These are phyloP conservation scores for Drosophila serrata DNA, from an alignment of 1,140 invertebrate genomes.

Conservation along the genomic window DNA sequence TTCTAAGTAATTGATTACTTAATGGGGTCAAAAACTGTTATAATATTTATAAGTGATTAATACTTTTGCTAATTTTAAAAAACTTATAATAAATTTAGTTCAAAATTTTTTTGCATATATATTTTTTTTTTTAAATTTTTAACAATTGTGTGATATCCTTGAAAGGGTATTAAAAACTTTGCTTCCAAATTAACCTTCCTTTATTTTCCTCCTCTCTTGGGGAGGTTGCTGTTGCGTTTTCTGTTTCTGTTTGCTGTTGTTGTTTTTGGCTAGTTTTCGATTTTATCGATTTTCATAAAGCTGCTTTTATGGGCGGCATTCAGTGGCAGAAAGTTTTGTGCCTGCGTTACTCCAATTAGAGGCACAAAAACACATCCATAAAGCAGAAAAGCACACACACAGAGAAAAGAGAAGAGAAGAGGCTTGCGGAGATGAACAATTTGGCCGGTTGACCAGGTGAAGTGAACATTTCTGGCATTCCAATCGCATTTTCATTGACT, in stretches of 20 bases:
- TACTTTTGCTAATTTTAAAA: no score
- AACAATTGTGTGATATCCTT: no score
- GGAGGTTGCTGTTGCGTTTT: constrained; percentile 52
- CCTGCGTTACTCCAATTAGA: constrained; percentile 67
- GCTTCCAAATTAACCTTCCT: neutral
- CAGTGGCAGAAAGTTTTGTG: constrained; percentile 52
- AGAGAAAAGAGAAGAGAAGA: neutral
- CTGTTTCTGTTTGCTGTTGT: constrained; percentile 27
- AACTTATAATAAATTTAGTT: no score
- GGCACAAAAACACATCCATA: constrained; percentile 40
- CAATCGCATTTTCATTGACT: constrained; percentile 47
- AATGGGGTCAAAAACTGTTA: neutral
- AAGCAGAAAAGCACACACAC: constrained; percentile 4
- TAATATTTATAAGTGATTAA: neutral
- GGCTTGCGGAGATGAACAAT: constrained; percentile 33
- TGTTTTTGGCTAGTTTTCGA: constrained; percentile 76
- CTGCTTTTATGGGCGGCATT: constrained; percentile 59
- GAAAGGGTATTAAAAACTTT: constrained; percentile 20
- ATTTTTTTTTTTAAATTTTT: no score
- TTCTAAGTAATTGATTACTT: neutral
- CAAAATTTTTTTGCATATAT: no score
- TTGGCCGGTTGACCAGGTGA: constrained; percentile 44
- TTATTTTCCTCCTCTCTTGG: constrained; percentile 8
- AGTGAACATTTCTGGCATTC: constrained; percentile 48
- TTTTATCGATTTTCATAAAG: constrained; percentile 83